Percentiles rank a stretch among this genome's conserved stretches.
These are phyloP conservation scores for Dufourea novaeangliae DNA, from an alignment of 1,140 invertebrate genomes.

Conservation along the genomic window DNA sequence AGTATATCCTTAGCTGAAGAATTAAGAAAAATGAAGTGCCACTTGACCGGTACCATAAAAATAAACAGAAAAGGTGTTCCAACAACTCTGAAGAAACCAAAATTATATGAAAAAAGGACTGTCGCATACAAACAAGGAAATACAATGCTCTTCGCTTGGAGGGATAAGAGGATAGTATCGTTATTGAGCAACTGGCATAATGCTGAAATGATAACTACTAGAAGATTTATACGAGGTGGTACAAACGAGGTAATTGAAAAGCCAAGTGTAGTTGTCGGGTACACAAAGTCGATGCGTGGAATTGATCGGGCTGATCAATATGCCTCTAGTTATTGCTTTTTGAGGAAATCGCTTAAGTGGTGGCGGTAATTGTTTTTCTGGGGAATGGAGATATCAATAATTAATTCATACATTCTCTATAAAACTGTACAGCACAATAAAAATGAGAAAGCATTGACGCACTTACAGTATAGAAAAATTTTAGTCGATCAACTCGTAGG, in stretches of 20 bases:
- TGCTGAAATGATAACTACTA: conserved; percentile 37
- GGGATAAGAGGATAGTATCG: conserved; percentile 59
- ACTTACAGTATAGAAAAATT: conserved; percentile 24
- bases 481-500: conserved; percentile 40
- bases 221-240: conserved; percentile 40
- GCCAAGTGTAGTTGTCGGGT: neutral
- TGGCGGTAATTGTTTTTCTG: neutral
- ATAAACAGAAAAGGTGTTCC: conserved; percentile 51
- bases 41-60: conserved; percentile 55
- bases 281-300: conserved; percentile 37
- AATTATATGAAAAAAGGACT: conserved; percentile 34
- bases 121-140: conserved; percentile 31
- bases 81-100: conserved; percentile 49
- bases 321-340: conserved; percentile 54
- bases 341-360: conserved; percentile 38
- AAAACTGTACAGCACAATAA: conserved; percentile 16
- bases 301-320: conserved; percentile 39
- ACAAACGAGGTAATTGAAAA: neutral
- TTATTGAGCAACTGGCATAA: conserved; percentile 47
- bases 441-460: conserved; percentile 15
- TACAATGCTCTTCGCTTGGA: conserved; percentile 53
- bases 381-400: conserved; percentile 8
- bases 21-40: conserved; percentile 56
- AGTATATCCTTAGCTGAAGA: conserved; percentile 53
- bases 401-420: conserved; percentile 40